Evolutionary conservation across 2,888 invertebrate species (phyloP), one percentile per base, ranked within the genome.

Genomic region (Peribatodes rhomboidaria): DNA sequence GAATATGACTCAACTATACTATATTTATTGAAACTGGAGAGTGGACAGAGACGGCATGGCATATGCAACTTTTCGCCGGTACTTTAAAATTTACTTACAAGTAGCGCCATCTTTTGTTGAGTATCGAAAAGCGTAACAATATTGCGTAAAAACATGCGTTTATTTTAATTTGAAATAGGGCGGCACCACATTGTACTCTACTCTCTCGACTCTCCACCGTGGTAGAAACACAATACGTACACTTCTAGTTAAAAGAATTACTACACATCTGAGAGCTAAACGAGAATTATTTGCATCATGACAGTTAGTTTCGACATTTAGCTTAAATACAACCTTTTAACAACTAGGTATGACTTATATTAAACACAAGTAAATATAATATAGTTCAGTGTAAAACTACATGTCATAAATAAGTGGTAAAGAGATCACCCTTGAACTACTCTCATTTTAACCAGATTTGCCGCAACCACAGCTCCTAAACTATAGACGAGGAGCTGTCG

Each of bases 381-480:
- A 72, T 68, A 70, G 70, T 67, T 68, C 61, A 59, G 50, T 64
- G 58, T 31, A 64, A 65, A 68, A 65, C 60, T 65, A 65, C 61
- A 70, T 72, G 71, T 70, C 69, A 76, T 73, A 74, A 72, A 72
- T 77, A 73, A 71, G 74, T 74, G 69, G 73, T 72, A 74, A 71
- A 70, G 73, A 79, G 78, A 78, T 73, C 77, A 70, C 71, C 69
- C 73, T 67, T 57, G 73, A 37, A 69, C 79, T 77, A 79, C 77
- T 83, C 80, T 80, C 81, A 82, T 83, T 83, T 80, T 80, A 84
- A 85, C 84, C 83, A 83, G 83, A 75, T 74, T 74, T 67, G 60
- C 61, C 69, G 70, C 58, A 68, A 35, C 52, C 68, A 73, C 76
- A 76, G 72, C 69, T 68, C 66, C 66, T 59, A 57, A 41, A 65